phyloP scores from a whole-genome alignment of 2,888 invertebrate genomes.

The Leucoptera coffeella region DNA sequence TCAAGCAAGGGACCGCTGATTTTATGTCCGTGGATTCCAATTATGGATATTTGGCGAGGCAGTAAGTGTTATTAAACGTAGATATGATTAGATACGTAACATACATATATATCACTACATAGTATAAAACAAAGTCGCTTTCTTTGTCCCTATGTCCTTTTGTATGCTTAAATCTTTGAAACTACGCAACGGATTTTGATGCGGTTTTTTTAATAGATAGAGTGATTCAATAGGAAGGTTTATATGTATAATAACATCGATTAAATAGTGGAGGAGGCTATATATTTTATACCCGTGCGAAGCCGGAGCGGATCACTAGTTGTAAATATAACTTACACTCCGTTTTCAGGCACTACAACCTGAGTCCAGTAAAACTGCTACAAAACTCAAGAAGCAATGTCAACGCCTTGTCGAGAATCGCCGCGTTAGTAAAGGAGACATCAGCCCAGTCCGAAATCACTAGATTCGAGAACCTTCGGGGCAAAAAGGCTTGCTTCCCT shows the following conservation, averaged over 20 bases:
- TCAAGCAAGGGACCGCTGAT: constrained; percentile 43
- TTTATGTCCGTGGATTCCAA: constrained; percentile 57
- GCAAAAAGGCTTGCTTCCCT: constrained; percentile 58
- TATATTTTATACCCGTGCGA: too few relatives aligned
- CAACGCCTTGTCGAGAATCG: constrained; percentile 28
- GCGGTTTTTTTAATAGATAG: too few relatives aligned
- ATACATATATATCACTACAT: too few relatives aligned
- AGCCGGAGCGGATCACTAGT: too few relatives aligned
- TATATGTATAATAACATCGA: too few relatives aligned
- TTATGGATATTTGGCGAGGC: constrained; percentile 57
- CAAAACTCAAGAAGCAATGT: constrained; percentile 42
- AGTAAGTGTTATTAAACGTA: constrained; percentile 40
- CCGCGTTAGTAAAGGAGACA: constrained; percentile 43
- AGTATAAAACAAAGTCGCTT: too few relatives aligned
- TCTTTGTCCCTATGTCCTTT: too few relatives aligned
- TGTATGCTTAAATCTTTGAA: too few relatives aligned
- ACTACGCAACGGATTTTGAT: too few relatives aligned
- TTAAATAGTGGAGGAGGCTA: too few relatives aligned
- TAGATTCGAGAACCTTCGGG: constrained; percentile 48
- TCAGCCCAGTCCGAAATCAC: constrained; percentile 19
- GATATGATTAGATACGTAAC: too few relatives aligned
- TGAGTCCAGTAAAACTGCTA: constrained; percentile 51
- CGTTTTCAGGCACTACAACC: constrained; percentile 39
- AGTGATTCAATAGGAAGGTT: too few relatives aligned
- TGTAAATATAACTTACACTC: constrained; percentile 2